These are phyloP conservation scores for Cancer borealis DNA, from an alignment of 2,888 invertebrate genomes.

Conservation along the genomic window DNA sequence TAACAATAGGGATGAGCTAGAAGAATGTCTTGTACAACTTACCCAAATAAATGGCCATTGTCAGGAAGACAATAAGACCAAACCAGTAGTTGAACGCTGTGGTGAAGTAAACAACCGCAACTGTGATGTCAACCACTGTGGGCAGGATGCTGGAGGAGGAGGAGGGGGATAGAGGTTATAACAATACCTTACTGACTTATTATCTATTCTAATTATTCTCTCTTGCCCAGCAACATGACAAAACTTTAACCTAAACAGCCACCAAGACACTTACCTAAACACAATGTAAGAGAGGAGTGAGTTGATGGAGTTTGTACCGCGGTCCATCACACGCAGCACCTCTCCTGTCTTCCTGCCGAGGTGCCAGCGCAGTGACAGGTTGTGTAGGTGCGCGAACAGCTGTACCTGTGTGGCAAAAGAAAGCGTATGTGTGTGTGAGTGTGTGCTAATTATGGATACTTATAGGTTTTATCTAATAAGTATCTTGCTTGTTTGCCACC, in stretches of 20 bases:
- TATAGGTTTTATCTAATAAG: no score
- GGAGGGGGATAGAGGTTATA: no score
- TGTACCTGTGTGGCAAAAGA: conserved; percentile 83
- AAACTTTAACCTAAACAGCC: neutral
- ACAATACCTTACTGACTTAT: no score
- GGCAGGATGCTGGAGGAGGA: neutral
- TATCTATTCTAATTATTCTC: no score
- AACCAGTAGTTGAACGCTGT: conserved; percentile 95
- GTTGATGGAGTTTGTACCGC: conserved; percentile 97
- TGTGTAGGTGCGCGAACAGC: conserved; percentile 92
- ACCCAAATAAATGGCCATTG: conserved; percentile 96
- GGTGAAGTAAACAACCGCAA: conserved; percentile 94
- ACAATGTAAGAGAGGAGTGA: conserved; percentile 92
- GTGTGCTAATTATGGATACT: no score
- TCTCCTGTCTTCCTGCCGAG: conserved; percentile 97
- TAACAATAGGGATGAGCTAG: no score
- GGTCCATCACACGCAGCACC: conserved; percentile 96
- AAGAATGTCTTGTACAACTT: conserved; percentile 79
- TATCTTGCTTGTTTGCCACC: no score
- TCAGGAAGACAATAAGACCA: conserved; percentile 94
- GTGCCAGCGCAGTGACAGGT: conserved; percentile 96
- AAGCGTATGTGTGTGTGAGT: neutral
- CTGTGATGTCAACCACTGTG: conserved; percentile 93
- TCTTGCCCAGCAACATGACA: no score
- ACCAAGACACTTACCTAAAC: conserved; percentile 82